A percentile compares a stretch with the other conserved stretches of the same genome.
phyloP scores from a whole-genome alignment of 2,113 vertebrate species.

The Urocynchramus pylzowi region DNA sequence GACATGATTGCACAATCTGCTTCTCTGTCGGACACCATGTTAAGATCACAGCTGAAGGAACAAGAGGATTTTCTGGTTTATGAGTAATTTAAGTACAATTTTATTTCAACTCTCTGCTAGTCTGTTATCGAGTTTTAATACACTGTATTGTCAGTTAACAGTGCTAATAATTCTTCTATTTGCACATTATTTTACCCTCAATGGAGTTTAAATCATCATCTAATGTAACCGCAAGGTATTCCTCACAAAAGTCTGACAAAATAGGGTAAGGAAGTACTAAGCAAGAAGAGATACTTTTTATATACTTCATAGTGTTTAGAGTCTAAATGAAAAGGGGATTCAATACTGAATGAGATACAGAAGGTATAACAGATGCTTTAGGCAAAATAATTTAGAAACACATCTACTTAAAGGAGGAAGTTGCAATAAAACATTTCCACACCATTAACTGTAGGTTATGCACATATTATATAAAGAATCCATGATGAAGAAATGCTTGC shows the following conservation, averaged over 20 bases:
- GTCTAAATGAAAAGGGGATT: not conserved
- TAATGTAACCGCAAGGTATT: not conserved
- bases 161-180: not conserved
- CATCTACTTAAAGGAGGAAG: slow-evolving; percentile 21
- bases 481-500: not conserved
- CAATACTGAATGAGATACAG: not conserved
- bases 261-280: not conserved
- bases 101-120: not conserved
- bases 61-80: not conserved
- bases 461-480: slow-evolving; percentile 19
- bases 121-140: not conserved
- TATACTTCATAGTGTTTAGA: not conserved
- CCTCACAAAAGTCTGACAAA: not conserved
- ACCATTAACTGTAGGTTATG: slow-evolving; percentile 28
- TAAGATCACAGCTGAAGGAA: not conserved
- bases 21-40: not conserved
- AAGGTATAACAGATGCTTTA: slow-evolving; percentile 6
- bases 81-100: not conserved
- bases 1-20: not conserved
- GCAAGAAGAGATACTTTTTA: not conserved
- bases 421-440: slow-evolving; percentile 37
- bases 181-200: not conserved
- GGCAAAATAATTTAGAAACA: slow-evolving; percentile 55
- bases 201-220: not conserved
- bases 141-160: not conserved